Evolutionary conservation across 2,888 invertebrate species (phyloP), one percentile per base, ranked within the genome.

Genomic region (Elmis aenea): DNA sequence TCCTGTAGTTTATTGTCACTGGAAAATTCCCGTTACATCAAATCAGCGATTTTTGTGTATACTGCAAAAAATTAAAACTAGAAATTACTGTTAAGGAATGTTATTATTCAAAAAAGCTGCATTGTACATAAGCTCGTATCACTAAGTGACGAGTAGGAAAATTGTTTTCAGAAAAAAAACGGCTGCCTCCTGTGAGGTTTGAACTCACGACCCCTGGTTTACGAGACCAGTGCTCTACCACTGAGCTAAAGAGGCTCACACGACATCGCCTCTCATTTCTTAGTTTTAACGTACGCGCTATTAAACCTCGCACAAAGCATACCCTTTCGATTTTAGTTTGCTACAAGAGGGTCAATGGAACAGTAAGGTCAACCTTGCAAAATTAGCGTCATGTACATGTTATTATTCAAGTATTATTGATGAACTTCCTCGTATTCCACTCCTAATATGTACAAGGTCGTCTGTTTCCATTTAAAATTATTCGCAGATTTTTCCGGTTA

Each of bases 161-260:
- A n/a, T n/a, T n/a, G n/a, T n/a, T n/a, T n/a, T n/a, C n/a, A n/a
- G n/a, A n/a, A n/a, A n/a, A n/a, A n/a, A n/a, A n/a, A n/a, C 45
- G 48, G 34, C 55, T 80, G 81, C 80, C 81, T 79, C 79, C 80
- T 80, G 80, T 80, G 81, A 81, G 81, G 80, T 78, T 82, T 79
- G 82, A 82, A 82, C 81, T 81, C 81, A 81, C 81, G 81, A 81
- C 81, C 81, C 80, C 81, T 81, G 81, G 82, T 82, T 82, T 82
- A 82, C 81, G 79, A 82, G 82, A 82, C 82, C 81, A 81, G 81
- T 80, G 81, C 81, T 82, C 82, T 82, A 78, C 81, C 81, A 81
- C 81, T 81, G 81, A 81, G 82, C 81, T 82, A 82, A 80, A 79
- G 80, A 81, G 81, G 81, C 81, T 49, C 33, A 38, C 16, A 16